Base-by-base conservation (phyloP, 2,113 vertebrate genomes). In the Ciconia boyciana region DNA sequence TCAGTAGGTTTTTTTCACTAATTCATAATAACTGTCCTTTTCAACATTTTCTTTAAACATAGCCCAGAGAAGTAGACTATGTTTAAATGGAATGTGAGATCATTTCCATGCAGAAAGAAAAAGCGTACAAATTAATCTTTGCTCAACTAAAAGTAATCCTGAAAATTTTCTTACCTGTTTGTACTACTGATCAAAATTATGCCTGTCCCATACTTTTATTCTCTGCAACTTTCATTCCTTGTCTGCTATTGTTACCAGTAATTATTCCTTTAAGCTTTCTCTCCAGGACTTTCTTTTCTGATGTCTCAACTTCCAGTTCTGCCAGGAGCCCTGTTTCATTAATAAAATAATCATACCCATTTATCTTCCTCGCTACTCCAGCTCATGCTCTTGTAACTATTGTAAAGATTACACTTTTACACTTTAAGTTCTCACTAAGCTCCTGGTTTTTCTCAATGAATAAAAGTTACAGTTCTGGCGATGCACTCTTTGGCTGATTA, bases 341-440 rank as follows among this genome's bases (percentile, higher is more conserved):
- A 95, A 95, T 93, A 94, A 94, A 65, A 31, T 89, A 69, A 70
- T 93, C 24, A 41, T 93, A 82, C 61, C 44, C 55, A 41, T 96
- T 89, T 81, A 92, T 96, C 93, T 97, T 92, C 84, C 85, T 85
- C 79, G 48, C 65, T 82, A 83, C 70, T 86, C 61, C 86, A 60
- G 51, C 21, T 94, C n/a, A 52, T 55, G 32, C 24, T 52, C 41
- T 66, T 84, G 87, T 86, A 93, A 90, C 71, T 96, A 44, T 85
- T 84, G 49, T 86, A 86, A 96, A 91, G 41, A 61, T 87, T 83
- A 68, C 74, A 74, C 36, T 66, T 60, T 83, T 89, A 89, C 76
- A 77, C 36, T 39, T 96, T 70, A 92, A 86, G 91, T 87, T 94
- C 61, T 95, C 55, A 60, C 55, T 54, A 93, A 90, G 52, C 32